phyloP scores from a whole-genome alignment of 2,888 invertebrate species.

The Phytoseiulus persimilis region DNA sequence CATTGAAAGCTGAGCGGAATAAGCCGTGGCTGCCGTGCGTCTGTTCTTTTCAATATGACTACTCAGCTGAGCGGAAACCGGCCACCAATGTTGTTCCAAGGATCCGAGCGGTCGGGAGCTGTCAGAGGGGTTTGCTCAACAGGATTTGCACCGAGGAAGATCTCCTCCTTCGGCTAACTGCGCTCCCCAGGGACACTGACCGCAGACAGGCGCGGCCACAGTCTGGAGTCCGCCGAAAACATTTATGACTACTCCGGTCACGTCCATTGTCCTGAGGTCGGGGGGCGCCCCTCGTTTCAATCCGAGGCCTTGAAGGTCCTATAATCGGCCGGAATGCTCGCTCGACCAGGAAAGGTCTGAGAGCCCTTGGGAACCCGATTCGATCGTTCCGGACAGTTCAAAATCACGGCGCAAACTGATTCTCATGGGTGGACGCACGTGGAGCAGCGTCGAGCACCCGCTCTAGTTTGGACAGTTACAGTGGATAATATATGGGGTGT shows the following conservation, averaged over 20 bases:
- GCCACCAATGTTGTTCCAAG: background rate
- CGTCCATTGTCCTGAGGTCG: background rate
- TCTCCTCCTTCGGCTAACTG: background rate
- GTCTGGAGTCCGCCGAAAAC: background rate
- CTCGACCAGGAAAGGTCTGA: no score
- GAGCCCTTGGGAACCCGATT: no score
- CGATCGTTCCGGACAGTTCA: no score
- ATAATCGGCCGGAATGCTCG: no score
- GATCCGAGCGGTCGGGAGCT: background rate
- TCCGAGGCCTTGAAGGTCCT: no score
- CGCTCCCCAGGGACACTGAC: background rate
- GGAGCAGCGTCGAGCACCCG: background rate
- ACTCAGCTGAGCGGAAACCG: background rate
- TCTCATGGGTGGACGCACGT: background rate
- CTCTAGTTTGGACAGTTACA: background rate
- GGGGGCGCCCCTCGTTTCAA: background rate
- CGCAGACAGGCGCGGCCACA: background rate
- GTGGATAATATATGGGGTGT: background rate
- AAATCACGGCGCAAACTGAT: background rate
- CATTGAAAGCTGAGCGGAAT: constrained; percentile 5
- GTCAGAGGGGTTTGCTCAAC: background rate
- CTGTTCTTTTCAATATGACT: background rate
- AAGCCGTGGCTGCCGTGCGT: background rate
- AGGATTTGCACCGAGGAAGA: background rate
- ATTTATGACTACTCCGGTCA: background rate